Percentiles rank a stretch among this genome's conserved stretches.
Evolutionary conservation across 1,140 invertebrate genomes (phyloP).

Genomic region (Scaptomyza pallida): DNA sequence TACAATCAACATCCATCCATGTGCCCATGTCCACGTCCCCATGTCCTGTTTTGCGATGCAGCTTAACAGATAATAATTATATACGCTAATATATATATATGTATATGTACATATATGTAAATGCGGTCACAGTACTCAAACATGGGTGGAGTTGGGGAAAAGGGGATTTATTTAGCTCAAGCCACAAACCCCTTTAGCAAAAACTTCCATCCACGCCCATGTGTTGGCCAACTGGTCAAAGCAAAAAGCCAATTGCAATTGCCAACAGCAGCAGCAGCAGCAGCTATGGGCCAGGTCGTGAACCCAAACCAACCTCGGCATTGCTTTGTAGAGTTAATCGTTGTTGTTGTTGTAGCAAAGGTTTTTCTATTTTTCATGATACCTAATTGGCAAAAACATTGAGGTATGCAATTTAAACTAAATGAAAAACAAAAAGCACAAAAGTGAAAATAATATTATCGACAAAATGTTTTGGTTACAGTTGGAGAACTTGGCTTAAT

Average conservation of each 20-base stretch:
- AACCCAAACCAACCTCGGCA: neutral
- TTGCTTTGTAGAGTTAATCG: neutral
- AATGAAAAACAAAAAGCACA: neutral
- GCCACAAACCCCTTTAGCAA: neutral
- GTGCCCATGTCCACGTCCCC: constrained; percentile 8
- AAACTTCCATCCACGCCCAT: neutral
- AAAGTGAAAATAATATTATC: neutral
- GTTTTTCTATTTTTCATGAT: constrained; percentile 19
- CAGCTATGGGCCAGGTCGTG: neutral
- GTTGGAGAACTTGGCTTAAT: neutral
- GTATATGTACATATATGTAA: too few species aligned
- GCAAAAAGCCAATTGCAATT: constrained; percentile 16
- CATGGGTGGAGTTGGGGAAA: neutral
- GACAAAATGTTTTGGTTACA: neutral
- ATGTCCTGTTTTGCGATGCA: constrained; percentile 43
- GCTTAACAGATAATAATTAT: constrained; percentile 42
- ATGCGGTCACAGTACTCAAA: constrained; percentile 12
- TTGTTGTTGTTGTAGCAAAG: constrained; percentile 28
- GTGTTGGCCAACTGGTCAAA: neutral
- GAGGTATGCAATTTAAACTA: constrained; percentile 28
- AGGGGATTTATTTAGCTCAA: neutral
- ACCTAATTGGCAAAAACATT: constrained; percentile 32
- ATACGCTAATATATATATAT: constrained; percentile 22
- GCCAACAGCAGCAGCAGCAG: neutral
- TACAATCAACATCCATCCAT: constrained; percentile 31